Conservation (phyloP, 2,113 vertebrate species). For the Mesocricetus auratus region DNA sequence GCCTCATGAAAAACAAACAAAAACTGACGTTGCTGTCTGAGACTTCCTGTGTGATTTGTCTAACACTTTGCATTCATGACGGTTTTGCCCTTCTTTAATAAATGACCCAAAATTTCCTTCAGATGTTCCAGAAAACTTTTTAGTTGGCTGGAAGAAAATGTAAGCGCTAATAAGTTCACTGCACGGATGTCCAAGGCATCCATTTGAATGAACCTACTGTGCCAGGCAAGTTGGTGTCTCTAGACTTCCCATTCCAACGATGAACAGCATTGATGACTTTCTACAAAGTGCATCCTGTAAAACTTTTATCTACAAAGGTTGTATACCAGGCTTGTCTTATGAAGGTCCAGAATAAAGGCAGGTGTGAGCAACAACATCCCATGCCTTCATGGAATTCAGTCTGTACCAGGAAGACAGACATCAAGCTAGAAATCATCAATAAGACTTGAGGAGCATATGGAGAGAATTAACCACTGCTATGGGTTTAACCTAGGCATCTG, state of each 20-base stretch:
- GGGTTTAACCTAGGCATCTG: background rate
- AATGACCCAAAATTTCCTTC: background rate
- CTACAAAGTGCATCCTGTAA: background rate
- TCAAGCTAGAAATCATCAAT: background rate
- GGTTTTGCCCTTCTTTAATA: constrained; percentile 17
- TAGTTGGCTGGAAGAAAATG: background rate
- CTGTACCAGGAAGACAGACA: background rate
- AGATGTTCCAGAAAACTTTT: background rate
- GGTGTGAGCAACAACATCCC: background rate
- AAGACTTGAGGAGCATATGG: accelerated
- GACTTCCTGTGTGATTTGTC: constrained; percentile 27
- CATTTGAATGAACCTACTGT: background rate
- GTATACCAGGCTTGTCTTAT: background rate
- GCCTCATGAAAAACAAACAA: constrained; percentile 24
- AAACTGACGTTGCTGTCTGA: background rate
- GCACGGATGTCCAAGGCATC: background rate
- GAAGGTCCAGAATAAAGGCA: constrained; percentile 13
- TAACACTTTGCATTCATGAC: background rate
- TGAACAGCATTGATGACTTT: background rate
- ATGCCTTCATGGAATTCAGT: background rate
- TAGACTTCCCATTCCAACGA: background rate
- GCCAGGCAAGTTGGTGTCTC: too few relatives aligned
- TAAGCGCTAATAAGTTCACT: background rate
- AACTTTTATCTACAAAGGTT: background rate
- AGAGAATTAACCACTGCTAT: background rate